Evolutionary conservation across 2,888 invertebrate genomes (phyloP), one percentile per base, ranked within the genome.

Genomic region (Phragmatobia fuliginosa): DNA sequence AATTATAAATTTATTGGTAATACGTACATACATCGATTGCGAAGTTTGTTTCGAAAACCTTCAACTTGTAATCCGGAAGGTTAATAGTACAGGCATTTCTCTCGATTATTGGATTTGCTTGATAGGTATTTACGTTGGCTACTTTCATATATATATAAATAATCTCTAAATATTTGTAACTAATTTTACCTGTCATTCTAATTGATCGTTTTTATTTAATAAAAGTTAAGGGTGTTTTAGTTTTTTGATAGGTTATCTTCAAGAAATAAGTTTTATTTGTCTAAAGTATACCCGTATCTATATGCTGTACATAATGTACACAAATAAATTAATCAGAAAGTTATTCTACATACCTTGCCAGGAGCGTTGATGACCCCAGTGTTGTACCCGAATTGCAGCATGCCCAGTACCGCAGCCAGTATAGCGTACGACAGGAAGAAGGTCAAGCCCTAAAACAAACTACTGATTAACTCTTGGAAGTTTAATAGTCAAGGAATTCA

Each of bases 361-460:
- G 99, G 99, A 91, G 99, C 98, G 96, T 99, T 99, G 94, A 99
- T 99, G 87, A 99, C 99, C 90, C 99, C 99, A 72, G 99, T 99
- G 93, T 99, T 99, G 96, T 98, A 99, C 77, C 99, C 99, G 92
- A 99, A 99, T 93, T 99, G 98, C 88, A 99, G 96, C 98, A 99
- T 99, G 72, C 99, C 99, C 89, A 99, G 96, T 85, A 98, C 98
- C 82, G 99, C 98, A 83, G 99, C 98, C 92, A 99, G 96, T 94
- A 99, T 99, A 86, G 99, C 98, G 94, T 98, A 99, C 82, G 98
- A 98, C 88, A 99, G 96, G 96, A 98, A 98, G 96, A 98, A 98
- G 87, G 99, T 99, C 88, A 99, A 96, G 87, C 98, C 99, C 98
- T 99, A 96, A 41, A 96, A 97, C 87, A 71, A 75, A 71, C 36